Percentiles rank a stretch among this genome's conserved stretches.
Evolutionary conservation across 2,797 vertebrate genomes (phyloP).

Genomic region (Melanotaenia parkinsoni): DNA sequence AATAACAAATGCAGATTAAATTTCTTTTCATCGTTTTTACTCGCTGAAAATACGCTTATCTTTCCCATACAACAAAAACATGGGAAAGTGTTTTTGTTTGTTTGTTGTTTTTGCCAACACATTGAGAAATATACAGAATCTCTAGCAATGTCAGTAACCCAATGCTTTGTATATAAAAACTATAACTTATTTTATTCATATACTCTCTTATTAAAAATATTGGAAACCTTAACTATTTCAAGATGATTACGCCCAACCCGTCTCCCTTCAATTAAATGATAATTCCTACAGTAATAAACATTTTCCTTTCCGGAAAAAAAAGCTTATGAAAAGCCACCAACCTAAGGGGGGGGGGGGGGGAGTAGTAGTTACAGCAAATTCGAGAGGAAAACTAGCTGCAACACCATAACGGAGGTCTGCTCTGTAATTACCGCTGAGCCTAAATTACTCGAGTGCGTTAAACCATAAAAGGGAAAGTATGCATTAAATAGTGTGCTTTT

Average conservation of each 20-base stretch:
- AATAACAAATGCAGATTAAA: not conserved
- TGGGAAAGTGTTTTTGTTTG: no score
- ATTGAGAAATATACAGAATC: no score
- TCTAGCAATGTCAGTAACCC: no score
- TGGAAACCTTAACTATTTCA: constrained; percentile 40
- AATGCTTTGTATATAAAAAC: not conserved
- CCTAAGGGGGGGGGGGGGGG: constrained; percentile 6
- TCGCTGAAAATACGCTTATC: no score
- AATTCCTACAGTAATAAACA: constrained; percentile 26
- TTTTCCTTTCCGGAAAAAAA: constrained; percentile 24
- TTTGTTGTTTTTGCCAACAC: no score
- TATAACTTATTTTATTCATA: constrained; percentile 1
- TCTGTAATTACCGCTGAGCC: constrained; percentile 29
- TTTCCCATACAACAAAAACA: no score
- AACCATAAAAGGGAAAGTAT: not conserved
- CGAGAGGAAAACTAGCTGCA: constrained; percentile 30
- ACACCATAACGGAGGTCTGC: constrained; percentile 14
- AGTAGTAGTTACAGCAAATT: constrained; percentile 14
- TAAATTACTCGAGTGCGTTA: not conserved
- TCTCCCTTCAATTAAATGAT: constrained; percentile 49
- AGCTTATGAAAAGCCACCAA: constrained; percentile 43
- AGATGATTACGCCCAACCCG: constrained; percentile 40
- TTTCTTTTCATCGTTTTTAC: no score
- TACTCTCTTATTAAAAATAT: constrained; percentile 1
- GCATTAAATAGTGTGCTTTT: not conserved